Evolutionary conservation across 2,113 vertebrate species (phyloP), one percentile per base, ranked within the genome.

Genomic region (Glaucomys volans): DNA sequence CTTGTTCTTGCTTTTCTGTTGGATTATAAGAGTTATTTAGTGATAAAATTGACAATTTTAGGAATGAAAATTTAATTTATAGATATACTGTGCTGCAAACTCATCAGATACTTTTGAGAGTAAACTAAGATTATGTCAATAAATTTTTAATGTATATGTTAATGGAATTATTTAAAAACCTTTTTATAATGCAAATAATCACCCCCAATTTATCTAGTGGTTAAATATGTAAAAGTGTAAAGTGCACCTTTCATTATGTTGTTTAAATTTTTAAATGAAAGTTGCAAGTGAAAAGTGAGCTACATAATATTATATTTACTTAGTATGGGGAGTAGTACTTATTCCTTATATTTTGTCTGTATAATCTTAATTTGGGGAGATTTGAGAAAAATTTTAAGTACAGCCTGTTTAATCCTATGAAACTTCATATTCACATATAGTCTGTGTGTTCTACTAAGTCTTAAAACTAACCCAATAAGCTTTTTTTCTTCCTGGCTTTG

Each of bases 401-500:
- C 11, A n/a, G 4, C 47, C 95, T 90, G 32, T 91, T 91, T 95
- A 93, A 96, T 74, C 80, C 92, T 90, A 22, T 86, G n/a, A 64
- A 86, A 3, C 82, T 75, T 97, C 44, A 50, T 91, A 47, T 18
- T 2, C 69, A 79, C 93, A 40, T 77, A 67, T 77, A 93, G 87
- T 81, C 89, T 96, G 11, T 96, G n/a, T 94, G 57, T 76, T 95
- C 92, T 44, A 50, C 2, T 92, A 10, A 1, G 87, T 97, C 82
- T 97, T 97, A 98, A 94, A 97, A 98, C 74, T 98, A 98, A 93
- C 96, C 96, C 97, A 99, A 97, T 98, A 96, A 98, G 98, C 96
- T 99, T 94, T 98, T 97, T 99, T 97, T 99, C 97, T 98, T 98
- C 98, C 98, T 98, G 99, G 98, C 98, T 98, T 98, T 99, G 94